A percentile compares a stretch with the other conserved stretches of the same genome.
These are phyloP conservation scores for Elgaria multicarinata DNA, from an alignment of 2,113 vertebrate species.

Conservation along the genomic window DNA sequence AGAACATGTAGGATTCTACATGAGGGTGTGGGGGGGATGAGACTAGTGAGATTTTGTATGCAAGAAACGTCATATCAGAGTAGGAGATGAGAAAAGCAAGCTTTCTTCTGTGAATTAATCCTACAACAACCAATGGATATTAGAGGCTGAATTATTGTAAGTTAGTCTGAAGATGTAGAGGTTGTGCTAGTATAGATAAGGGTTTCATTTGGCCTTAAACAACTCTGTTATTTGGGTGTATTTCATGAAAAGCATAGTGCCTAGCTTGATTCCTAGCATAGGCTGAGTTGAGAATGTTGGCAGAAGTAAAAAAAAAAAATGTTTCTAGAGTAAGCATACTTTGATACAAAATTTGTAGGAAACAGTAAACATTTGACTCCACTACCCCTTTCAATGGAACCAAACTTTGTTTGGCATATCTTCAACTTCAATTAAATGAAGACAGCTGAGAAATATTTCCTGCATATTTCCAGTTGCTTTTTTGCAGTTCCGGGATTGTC, in stretches of 20 bases:
- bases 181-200: background rate
- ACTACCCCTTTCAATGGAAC: background rate
- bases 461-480: conserved; percentile 7
- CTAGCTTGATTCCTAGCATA: conserved; percentile 9
- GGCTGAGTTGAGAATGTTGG: conserved; percentile 14
- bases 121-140: background rate
- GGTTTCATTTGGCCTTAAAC: background rate
- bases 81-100: background rate
- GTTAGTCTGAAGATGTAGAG: rapidly evolving
- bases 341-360: background rate
- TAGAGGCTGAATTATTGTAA: conserved; percentile 6
- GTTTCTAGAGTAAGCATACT: conserved; percentile 56
- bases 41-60: background rate
- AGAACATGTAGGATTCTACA: background rate
- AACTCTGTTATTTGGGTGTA: background rate
- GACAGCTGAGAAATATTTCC: conserved; percentile 10
- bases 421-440: conserved; percentile 10
- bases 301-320: background rate
- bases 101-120: background rate
- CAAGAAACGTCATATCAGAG: rapidly evolving
- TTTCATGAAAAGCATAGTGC: conserved; percentile 4
- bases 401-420: background rate
- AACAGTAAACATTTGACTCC: conserved; percentile 10
- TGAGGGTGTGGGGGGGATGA: no score
- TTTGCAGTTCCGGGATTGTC: conserved; percentile 41